Evolutionary conservation across 2,797 vertebrate genomes (phyloP).

Genomic region (Sebastes paucispinis): DNA sequence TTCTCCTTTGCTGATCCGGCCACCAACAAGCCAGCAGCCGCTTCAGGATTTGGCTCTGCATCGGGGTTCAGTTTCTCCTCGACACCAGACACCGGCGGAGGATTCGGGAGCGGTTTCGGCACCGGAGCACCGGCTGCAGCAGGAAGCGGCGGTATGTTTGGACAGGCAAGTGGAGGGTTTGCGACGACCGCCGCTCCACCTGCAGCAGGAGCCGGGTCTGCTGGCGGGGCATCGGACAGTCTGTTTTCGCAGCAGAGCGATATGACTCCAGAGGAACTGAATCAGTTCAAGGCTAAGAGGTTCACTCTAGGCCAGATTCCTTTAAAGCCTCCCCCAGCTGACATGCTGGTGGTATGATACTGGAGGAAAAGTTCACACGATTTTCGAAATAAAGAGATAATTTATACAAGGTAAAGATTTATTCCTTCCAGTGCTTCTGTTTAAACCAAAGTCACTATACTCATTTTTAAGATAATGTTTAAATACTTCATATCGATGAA

Average conservation of each 20-base stretch:
- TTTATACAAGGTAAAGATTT: not conserved
- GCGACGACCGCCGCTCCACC: slow-evolving; percentile 18
- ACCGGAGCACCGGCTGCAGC: not conserved
- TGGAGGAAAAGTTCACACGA: not conserved
- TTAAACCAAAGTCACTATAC: not conserved
- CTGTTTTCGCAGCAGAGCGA: slow-evolving; percentile 85
- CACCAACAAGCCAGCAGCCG: slow-evolving; percentile 29
- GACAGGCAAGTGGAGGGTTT: slow-evolving; percentile 49
- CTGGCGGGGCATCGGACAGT: slow-evolving; percentile 40
- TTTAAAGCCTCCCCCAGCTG: slow-evolving; percentile 84
- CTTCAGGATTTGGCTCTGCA: slow-evolving; percentile 65
- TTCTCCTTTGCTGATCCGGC: slow-evolving; percentile 84
- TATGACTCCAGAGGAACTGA: slow-evolving; percentile 86
- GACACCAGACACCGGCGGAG: not conserved
- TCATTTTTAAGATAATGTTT: not conserved
- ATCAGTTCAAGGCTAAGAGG: slow-evolving; percentile 86
- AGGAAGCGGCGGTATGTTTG: slow-evolving; percentile 36
- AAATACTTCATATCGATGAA: not conserved
- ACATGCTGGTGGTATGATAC: slow-evolving; percentile 79
- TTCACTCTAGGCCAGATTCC: slow-evolving; percentile 92
- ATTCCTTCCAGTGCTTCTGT: not conserved
- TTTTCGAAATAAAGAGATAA: not conserved
- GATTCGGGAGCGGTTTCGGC: slow-evolving; percentile 50
- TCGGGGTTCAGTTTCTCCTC: slow-evolving; percentile 71
- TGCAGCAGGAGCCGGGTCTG: slow-evolving; percentile 35